phyloP scores from a whole-genome alignment of 92 coral and sea anemone species.

The Porites evermanni region DNA sequence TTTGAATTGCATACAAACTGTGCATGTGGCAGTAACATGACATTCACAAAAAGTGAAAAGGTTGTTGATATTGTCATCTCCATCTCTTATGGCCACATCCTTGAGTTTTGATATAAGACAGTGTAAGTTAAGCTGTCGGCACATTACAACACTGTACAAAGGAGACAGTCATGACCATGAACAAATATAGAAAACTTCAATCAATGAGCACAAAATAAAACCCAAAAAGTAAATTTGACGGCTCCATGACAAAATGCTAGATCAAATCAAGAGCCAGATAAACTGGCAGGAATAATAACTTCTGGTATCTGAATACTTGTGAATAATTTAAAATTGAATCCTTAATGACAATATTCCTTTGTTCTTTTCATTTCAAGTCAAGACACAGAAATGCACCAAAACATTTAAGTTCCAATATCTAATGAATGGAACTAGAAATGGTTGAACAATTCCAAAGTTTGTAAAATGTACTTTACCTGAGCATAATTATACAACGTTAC shows the following conservation, averaged over 20 bases:
- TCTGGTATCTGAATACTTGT: constrained; percentile 23
- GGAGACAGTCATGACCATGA: not conserved
- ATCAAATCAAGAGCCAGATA: constrained; percentile 9
- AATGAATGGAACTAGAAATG: not conserved
- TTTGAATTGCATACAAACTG: too few species aligned
- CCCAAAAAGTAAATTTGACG: not conserved
- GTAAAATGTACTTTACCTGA: not conserved
- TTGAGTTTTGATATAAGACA: not conserved
- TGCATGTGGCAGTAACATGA: not conserved
- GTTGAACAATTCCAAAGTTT: not conserved
- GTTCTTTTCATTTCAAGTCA: constrained; percentile 19
- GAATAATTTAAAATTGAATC: constrained; percentile 28
- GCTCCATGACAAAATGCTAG: not conserved
- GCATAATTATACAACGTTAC: not conserved
- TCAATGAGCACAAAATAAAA: not conserved
- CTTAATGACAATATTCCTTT: constrained; percentile 19
- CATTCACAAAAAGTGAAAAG: not conserved
- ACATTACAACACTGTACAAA: not conserved
- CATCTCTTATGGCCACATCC: not conserved
- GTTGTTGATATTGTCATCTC: not conserved
- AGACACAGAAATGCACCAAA: constrained; percentile 5
- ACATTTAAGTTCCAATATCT: not conserved
- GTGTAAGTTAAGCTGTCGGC: not conserved
- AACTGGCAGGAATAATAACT: constrained; percentile 10
- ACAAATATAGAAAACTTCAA: not conserved